Percentiles rank a stretch among this genome's conserved stretches.
phyloP scores from a whole-genome alignment of 2,113 vertebrate species.

The Apeltes quadracus region DNA sequence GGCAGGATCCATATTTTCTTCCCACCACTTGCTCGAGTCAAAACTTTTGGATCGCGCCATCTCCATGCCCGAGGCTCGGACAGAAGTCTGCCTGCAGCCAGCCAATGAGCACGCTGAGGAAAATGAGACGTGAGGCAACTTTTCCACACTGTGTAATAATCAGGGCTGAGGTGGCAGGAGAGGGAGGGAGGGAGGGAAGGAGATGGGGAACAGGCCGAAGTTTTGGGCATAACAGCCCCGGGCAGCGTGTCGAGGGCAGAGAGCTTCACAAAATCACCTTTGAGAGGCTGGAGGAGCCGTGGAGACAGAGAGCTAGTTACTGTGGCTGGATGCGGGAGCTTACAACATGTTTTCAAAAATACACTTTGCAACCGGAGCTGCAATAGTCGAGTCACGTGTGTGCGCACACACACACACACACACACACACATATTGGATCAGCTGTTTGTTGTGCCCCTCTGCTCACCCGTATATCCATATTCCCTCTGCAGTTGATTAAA shows the following conservation, averaged over 20 bases:
- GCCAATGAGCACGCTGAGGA: conserved; percentile 19
- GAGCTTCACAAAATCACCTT: conserved; percentile 31
- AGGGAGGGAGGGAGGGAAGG: conserved; percentile 1
- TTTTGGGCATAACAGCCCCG: conserved; percentile 56
- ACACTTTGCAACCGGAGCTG: not conserved
- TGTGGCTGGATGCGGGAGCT: not conserved
- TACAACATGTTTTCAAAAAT: not conserved
- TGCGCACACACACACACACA: not conserved
- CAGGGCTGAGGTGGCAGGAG: conserved; percentile 19
- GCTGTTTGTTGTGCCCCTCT: not conserved
- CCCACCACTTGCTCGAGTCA: not conserved
- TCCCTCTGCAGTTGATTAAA: not conserved
- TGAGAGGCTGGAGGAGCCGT: conserved; percentile 1
- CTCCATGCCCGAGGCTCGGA: conserved; percentile 30
- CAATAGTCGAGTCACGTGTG: too few relatives aligned
- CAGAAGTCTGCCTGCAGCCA: conserved; percentile 22
- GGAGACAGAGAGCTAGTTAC: not conserved
- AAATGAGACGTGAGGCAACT: conserved; percentile 31
- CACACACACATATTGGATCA: too few relatives aligned
- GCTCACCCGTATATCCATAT: not conserved
- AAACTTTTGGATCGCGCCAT: conserved; percentile 12
- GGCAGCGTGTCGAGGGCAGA: conserved; percentile 41
- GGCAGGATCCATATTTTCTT: conserved; percentile 2
- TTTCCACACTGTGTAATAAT: conserved; percentile 28
- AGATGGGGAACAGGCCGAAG: conserved; percentile 10